Conservation (phyloP, 2,888 invertebrate species). For the Stegophylla sp. region DNA sequence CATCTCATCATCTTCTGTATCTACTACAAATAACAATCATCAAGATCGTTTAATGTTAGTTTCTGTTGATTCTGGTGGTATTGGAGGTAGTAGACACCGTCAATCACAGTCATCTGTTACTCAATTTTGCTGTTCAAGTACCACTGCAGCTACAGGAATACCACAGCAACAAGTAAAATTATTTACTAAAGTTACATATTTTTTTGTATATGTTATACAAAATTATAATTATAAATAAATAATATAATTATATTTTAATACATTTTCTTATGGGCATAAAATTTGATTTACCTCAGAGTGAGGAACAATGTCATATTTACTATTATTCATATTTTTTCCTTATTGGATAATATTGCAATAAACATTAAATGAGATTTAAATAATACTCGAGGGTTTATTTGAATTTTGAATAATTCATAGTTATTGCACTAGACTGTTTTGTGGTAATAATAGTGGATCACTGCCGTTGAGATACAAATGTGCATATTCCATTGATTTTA, state of each 20-base stretch:
- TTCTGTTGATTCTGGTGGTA: conserved; percentile 20
- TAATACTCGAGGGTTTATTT: neutral
- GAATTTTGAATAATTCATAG: conserved; percentile 41
- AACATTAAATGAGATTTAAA: conserved; percentile 34
- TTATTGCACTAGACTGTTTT: conserved; percentile 12
- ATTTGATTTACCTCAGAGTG: neutral
- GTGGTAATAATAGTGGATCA: conserved; percentile 18
- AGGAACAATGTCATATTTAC: neutral
- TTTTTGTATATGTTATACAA: neutral
- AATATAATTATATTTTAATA: neutral
- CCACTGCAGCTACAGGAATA: neutral
- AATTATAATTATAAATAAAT: neutral
- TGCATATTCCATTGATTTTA: conserved; percentile 5
- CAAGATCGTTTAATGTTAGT: conserved; percentile 22
- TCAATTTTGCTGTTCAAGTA: conserved; percentile 35
- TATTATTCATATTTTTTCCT: neutral
- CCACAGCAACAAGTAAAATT: conserved; percentile 23
- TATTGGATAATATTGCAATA: neutral
- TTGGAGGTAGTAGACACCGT: neutral
- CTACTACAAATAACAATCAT: neutral
- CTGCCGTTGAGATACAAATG: neutral
- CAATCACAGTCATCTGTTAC: neutral
- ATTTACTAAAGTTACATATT: neutral
- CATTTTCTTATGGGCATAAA: neutral
- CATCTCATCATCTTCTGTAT: conserved; percentile 13